phyloP scores from a whole-genome alignment of 2,797 vertebrate species.

The Ceryle rudis region DNA sequence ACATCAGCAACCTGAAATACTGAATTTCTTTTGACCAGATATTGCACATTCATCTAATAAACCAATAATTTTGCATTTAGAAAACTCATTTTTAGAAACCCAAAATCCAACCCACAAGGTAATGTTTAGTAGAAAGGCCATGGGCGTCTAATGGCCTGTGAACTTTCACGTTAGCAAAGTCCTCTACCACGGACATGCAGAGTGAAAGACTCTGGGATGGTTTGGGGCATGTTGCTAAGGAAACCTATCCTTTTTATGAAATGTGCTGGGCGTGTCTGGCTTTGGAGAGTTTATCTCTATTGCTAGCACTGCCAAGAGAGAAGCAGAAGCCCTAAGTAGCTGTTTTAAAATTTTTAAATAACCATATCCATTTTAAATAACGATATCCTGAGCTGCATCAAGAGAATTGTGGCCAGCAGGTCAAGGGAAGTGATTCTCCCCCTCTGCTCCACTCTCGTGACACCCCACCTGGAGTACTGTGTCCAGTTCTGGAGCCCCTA shows the following conservation, averaged over 20 bases:
- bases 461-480: too few species aligned
- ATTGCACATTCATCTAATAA: background rate
- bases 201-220: background rate
- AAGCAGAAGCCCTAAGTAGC: background rate
- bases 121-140: background rate
- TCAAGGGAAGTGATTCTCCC: too few species aligned
- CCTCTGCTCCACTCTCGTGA: too few species aligned
- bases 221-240: conserved; percentile 8
- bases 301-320: background rate
- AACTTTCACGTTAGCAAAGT: background rate
- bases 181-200: background rate
- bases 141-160: background rate
- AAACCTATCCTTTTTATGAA: conserved; percentile 23
- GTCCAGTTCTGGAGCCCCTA: too few species aligned
- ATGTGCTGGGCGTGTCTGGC: background rate
- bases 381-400: too few species aligned
- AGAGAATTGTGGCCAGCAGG: too few species aligned
- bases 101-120: background rate
- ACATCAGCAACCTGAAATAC: background rate
- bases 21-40: background rate
- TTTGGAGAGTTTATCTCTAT: background rate
- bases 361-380: background rate
- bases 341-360: background rate
- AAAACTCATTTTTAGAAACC: background rate
- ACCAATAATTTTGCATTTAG: background rate